Percentiles rank a stretch among this genome's conserved stretches.
Conservation (phyloP, 2,797 vertebrate species). For the Urocyon cinereoargenteus region DNA sequence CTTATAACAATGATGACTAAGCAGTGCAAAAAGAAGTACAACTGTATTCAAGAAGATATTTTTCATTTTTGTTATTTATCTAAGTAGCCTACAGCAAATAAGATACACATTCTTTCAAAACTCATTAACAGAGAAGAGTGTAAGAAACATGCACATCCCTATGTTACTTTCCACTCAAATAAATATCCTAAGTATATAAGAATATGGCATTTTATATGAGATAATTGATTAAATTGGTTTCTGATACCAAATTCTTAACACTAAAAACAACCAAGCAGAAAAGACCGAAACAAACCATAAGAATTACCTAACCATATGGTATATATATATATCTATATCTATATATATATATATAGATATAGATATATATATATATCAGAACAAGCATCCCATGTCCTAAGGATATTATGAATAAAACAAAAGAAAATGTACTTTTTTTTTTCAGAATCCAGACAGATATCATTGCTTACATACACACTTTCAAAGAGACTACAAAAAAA, state of each 20-base stretch:
- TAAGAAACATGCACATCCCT: neutral
- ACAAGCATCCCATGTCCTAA: neutral
- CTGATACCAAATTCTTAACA: constrained; percentile 5
- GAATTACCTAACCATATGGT: neutral
- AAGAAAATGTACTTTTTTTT: neutral
- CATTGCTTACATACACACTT: neutral
- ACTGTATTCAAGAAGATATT: constrained; percentile 16
- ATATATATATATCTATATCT: too few relatives aligned
- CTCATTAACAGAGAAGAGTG: neutral
- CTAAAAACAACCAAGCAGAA: constrained; percentile 36
- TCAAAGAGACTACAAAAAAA: neutral
- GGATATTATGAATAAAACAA: neutral
- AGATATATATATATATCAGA: neutral
- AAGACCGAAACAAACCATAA: constrained; percentile 8
- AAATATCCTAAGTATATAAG: neutral
- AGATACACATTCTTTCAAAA: constrained; percentile 32
- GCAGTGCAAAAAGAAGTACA: neutral
- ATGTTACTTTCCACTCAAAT: constrained; percentile 28
- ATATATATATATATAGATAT: too few relatives aligned
- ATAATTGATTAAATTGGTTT: constrained; percentile 2
- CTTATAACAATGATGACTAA: neutral
- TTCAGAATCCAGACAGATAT: neutral
- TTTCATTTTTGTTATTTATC: constrained; percentile 29
- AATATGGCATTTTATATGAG: neutral
- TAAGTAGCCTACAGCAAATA: neutral